A percentile compares a stretch with the other conserved stretches of the same genome.
These are phyloP conservation scores for Formica selysi DNA, from an alignment of 1,140 invertebrate genomes.

Conservation along the genomic window DNA sequence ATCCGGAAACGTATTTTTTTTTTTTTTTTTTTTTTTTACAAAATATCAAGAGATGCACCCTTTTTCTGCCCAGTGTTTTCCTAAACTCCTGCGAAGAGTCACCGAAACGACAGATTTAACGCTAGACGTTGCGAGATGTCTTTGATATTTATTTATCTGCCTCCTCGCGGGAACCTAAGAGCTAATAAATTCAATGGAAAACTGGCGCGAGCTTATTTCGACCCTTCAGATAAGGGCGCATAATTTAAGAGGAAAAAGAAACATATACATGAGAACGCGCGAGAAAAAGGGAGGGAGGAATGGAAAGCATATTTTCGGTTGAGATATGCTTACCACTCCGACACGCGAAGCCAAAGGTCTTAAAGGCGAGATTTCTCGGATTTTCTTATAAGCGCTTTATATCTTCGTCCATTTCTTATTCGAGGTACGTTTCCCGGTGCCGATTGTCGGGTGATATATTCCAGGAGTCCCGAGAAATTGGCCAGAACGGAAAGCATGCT, in stretches of 20 bases:
- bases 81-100: constrained; percentile 33
- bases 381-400: constrained; percentile 68
- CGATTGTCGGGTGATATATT: constrained; percentile 50
- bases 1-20: not conserved
- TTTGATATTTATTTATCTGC: constrained; percentile 76
- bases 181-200: constrained; percentile 75
- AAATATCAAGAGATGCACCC: not conserved
- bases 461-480: not conserved
- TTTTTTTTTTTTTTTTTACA: constrained; percentile 12
- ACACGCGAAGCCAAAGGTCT: constrained; percentile 55
- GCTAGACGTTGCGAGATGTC: constrained; percentile 59
- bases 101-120: constrained; percentile 72
- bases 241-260: constrained; percentile 70
- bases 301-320: constrained; percentile 37
- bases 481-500: not conserved
- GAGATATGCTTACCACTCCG: constrained; percentile 57
- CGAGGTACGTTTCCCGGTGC: constrained; percentile 10
- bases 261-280: not conserved
- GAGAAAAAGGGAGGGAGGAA: not conserved
- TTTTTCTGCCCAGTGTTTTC: constrained; percentile 57
- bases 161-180: constrained; percentile 22
- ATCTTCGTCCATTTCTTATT: constrained; percentile 54
- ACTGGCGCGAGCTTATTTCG: constrained; percentile 73
- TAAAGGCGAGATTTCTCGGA: constrained; percentile 56
- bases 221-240: constrained; percentile 77